Evolutionary conservation across 1,140 invertebrate species (phyloP), one percentile per base, ranked within the genome.

Genomic region (Spodoptera frugiperda): DNA sequence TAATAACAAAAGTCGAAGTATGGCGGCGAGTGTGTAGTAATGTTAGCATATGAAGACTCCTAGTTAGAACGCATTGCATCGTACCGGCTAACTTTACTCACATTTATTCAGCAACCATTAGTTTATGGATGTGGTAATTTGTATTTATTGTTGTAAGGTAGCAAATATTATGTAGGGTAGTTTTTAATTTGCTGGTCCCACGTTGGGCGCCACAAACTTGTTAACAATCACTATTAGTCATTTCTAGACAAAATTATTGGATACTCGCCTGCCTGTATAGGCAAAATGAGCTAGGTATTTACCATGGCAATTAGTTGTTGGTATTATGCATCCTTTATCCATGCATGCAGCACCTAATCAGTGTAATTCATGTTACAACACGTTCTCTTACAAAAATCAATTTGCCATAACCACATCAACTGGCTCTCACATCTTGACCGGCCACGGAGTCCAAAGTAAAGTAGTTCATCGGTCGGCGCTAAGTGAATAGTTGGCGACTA

Each of bases 401-500:
- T 53, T 15, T 19, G 25, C 11, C 54, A 67, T 15, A 30, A 44
- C 30, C 53, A 51, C 33, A 46, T 68, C 65, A 33, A 15, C 30
- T 1, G 19, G 1, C 44, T 68, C 63, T 5, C 53, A 76, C 46
- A 68, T 70, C 33, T 19, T 6, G 17, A n/a, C 17, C 25, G 49
- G 21, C 73, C 61, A 11, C 59, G 33, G 30, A 53, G 59, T 49
- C 54, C 75, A 59, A 49, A 48, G 57, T 61, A 59, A 74, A 78
- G 77, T 78, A 78, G 57, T 74, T 67, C 51, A 73, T 67, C 55
- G 70, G 55, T 44, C 49, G 25, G 49, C 51, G 30, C 61, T 78
- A 72, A 78, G 70, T 78, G 77, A 78, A 78, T 78, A 78, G 77
- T 78, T 78, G 70, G 70, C 61, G 70, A 78, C 77, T 67, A 74